Evolutionary conservation across 1,140 invertebrate species (phyloP).

Genomic region (Bradynema listronoti): DNA sequence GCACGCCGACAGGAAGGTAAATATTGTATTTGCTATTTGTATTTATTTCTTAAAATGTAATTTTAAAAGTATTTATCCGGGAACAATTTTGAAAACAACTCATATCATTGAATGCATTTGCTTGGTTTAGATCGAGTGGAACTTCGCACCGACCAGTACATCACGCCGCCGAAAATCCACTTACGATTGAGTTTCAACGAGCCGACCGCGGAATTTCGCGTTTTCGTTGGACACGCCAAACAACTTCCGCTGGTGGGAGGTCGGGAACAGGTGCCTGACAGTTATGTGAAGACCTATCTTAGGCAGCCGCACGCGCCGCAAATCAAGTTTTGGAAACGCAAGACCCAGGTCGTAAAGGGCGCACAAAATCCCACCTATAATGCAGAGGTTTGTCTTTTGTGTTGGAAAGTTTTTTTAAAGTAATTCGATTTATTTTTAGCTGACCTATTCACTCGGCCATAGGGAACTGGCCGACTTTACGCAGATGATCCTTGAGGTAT

Average conservation of each 20-base stretch:
- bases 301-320: background rate
- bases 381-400: slow-evolving; percentile 13
- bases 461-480: background rate
- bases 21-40: background rate
- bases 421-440: slow-evolving; percentile 3
- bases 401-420: slow-evolving; percentile 9
- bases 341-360: slow-evolving; percentile 31
- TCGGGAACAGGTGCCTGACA: slow-evolving; percentile 24
- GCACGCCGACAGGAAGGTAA: slow-evolving; percentile 20
- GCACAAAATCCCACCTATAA: slow-evolving; percentile 43
- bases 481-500: slow-evolving; percentile 16
- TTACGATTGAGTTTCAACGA: slow-evolving; percentile 11
- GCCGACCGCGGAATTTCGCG: slow-evolving; percentile 7
- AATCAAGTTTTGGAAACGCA: slow-evolving; percentile 20
- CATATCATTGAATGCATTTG: no score
- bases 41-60: no score
- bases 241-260: slow-evolving; percentile 29
- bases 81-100: no score
- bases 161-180: slow-evolving; percentile 8
- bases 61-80: no score
- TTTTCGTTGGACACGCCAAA: slow-evolving; percentile 39
- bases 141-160: background rate
- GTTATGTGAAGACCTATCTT: slow-evolving; percentile 41
- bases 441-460: background rate
- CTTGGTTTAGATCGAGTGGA: background rate